phyloP scores from a whole-genome alignment of 2,797 vertebrate genomes.

The Perodicticus potto region DNA sequence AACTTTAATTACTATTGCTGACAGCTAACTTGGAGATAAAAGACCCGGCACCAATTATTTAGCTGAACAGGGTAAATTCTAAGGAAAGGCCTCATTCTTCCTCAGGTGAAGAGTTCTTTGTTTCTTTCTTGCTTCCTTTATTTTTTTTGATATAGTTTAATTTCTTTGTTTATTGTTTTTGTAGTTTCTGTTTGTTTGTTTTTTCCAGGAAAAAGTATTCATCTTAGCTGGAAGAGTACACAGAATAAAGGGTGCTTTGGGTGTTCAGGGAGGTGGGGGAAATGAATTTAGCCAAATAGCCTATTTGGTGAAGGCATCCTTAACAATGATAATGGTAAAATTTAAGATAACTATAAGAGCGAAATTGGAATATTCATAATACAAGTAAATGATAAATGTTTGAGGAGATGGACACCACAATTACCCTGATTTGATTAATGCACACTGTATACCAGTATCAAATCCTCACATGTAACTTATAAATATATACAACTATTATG shows the following conservation, averaged over 20 bases:
- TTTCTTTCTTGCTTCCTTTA: not conserved
- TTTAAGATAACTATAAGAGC: too few relatives aligned
- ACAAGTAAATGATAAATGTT: too few relatives aligned
- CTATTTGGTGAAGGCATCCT: not conserved
- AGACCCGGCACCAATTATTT: not conserved
- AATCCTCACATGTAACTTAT: too few relatives aligned
- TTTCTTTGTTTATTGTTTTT: not conserved
- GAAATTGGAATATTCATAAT: too few relatives aligned
- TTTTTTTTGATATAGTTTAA: not conserved
- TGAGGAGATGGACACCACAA: too few relatives aligned
- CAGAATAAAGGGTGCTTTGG: not conserved
- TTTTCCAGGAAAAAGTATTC: not conserved
- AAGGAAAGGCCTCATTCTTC: not conserved
- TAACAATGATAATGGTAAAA: not conserved
- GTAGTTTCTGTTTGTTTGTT: too few relatives aligned
- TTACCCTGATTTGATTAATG: too few relatives aligned
- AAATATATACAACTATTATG: too few relatives aligned
- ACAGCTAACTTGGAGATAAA: not conserved
- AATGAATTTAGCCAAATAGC: not conserved
- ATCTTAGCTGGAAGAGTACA: not conserved
- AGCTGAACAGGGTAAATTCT: not conserved
- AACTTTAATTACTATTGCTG: slow-evolving; percentile 32
- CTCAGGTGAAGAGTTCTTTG: not conserved
- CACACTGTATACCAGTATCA: too few relatives aligned
- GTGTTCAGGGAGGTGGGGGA: not conserved